Base-by-base conservation (phyloP, 2,888 invertebrate species). In the Tridacna gigas region DNA sequence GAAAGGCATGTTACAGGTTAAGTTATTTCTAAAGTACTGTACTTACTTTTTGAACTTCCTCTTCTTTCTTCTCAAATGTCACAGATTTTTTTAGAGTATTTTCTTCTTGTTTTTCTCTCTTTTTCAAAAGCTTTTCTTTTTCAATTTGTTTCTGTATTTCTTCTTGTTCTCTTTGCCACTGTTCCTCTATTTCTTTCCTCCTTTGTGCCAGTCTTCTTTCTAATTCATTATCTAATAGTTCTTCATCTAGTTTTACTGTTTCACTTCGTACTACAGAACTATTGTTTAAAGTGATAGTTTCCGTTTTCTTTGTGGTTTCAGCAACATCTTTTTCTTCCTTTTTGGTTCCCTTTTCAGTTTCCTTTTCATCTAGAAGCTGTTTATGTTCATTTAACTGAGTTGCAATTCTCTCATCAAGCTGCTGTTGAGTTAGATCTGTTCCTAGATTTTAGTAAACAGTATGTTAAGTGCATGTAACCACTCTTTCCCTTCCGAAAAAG, bases 401-500 rank as follows among this genome's bases (percentile, higher is more conserved):
- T 67, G 88, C 86, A 22, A 94, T 91, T 75, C 92, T 91, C 0
- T 93, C 93, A 65, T 93, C 89, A 61, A 94, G 88, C 80, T 94
- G 90, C 47, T 90, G 83, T 77, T 91, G 88, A 11, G 94, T 94
- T 71, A 94, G 76, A 63, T 91, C 89, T n/a, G 94, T 94, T 45
- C 94, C 90, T 90, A 65, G 15, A 37, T 37, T 37, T 37, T 37
- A 37, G 37, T 37, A 37, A 37, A 37, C 7, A 37, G 37, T 37
- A 37, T 7, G 37, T 37, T 37, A 37, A 37, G 7, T 37, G 7
- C 7, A 7, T 37, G 37, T 37, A 37, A 37, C 7, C 37, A 37
- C 37, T 37, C 37, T 37, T 37, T 37, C 37, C 7, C 37, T 7
- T 37, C 37, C 7, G 2, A 7, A 37, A 37, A 37, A 2, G 7